These are phyloP conservation scores for Bolinopsis microptera DNA, from an alignment of 37 sponge, comb jelly and placozoan genomes.

Conservation along the genomic window DNA sequence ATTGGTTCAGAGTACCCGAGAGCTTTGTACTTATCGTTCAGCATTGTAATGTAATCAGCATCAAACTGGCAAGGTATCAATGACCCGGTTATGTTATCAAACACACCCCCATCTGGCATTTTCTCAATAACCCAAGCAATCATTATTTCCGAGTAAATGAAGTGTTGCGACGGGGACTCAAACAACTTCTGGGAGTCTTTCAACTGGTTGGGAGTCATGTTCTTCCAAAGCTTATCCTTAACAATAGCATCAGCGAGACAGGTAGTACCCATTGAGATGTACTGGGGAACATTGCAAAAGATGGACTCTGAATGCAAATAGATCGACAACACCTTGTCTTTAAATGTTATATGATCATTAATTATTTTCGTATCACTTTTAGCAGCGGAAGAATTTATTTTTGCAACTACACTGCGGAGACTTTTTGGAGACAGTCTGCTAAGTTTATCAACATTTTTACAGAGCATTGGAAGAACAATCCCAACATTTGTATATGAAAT, in stretches of 20 bases:
- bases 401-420: no score
- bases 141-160: conserved; percentile 3
- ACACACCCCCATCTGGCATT: background rate
- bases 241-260: background rate
- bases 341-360: no score
- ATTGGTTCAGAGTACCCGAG: background rate
- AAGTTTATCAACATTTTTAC: no score
- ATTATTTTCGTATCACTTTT: no score
- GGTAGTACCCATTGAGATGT: no score
- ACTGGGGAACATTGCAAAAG: no score
- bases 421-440: no score
- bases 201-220: background rate
- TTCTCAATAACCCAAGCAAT: background rate
- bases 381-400: no score
- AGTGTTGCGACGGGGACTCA: background rate
- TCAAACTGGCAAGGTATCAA: background rate
- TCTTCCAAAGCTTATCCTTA: background rate
- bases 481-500: background rate
- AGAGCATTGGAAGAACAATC: no score
- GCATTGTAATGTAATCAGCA: background rate
- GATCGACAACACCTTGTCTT: no score
- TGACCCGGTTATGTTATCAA: background rate
- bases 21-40: background rate
- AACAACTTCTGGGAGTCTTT: background rate
- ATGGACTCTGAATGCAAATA: no score